Conservation (phyloP, 2,888 invertebrate species). For the Apotomis betuletana region DNA sequence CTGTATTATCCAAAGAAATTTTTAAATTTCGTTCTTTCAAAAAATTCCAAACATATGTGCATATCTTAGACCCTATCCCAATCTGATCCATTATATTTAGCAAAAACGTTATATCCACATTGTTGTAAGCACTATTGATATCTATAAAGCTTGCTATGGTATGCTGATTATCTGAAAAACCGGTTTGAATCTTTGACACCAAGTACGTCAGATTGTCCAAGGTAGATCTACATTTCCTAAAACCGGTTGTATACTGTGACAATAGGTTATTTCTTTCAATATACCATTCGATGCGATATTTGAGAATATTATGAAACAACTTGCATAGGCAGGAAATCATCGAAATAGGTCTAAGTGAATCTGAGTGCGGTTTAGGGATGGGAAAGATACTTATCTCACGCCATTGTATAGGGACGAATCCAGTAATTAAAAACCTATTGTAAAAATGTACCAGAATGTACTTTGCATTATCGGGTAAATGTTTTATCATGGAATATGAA, state of each 20-base stretch:
- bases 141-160: not conserved
- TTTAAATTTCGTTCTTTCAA: conserved; percentile 42
- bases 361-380: too few species aligned
- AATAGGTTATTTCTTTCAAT: not conserved
- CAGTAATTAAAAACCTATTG: too few species aligned
- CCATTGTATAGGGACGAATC: too few species aligned
- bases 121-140: too few species aligned
- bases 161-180: not conserved
- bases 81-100: too few species aligned
- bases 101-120: too few species aligned
- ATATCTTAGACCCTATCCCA: too few species aligned
- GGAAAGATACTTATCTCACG: too few species aligned
- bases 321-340: not conserved
- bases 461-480: not conserved
- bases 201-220: not conserved
- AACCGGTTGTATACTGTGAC: not conserved
- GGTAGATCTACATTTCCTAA: conserved; percentile 3
- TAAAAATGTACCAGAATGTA: too few species aligned
- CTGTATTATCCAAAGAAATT: conserved; percentile 24
- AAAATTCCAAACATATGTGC: conserved; percentile 20
- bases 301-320: not conserved
- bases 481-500: too few species aligned
- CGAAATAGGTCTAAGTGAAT: too few species aligned
- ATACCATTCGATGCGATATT: not conserved
- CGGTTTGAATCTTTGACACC: not conserved